phyloP scores from a whole-genome alignment of 1,140 invertebrate species.

The Orchestia grillus region DNA sequence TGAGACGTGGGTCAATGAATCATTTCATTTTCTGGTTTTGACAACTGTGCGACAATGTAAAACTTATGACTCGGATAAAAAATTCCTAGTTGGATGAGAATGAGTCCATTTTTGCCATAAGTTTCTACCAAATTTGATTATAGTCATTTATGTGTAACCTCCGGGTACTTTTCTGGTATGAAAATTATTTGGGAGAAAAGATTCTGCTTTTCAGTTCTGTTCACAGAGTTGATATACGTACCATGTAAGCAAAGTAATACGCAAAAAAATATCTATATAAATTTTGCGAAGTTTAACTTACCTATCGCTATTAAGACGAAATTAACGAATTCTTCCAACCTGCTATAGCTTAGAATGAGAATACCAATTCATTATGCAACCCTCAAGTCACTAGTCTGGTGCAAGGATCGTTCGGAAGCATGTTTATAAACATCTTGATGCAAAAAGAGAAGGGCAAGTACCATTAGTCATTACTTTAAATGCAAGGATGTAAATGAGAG shows the following conservation, averaged over 20 bases:
- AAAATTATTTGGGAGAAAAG: not conserved
- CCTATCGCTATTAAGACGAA: not conserved
- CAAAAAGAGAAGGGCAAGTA: not conserved
- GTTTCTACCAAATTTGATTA: not conserved
- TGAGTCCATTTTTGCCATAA: too few species aligned
- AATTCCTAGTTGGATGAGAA: too few species aligned
- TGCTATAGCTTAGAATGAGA: not conserved
- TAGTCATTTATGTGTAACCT: not conserved
- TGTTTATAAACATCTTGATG: not conserved
- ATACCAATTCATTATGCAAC: not conserved
- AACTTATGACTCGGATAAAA: not conserved
- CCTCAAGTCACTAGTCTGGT: not conserved
- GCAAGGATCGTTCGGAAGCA: not conserved
- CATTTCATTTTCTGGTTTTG: not conserved
- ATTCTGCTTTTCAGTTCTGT: not conserved
- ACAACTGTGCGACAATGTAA: not conserved
- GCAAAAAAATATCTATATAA: not conserved
- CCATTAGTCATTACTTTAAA: conserved; percentile 35
- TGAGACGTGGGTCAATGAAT: not conserved
- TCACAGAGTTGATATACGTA: not conserved
- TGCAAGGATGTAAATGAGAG: conserved; percentile 29
- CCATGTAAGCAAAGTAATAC: not conserved
- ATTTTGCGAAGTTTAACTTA: not conserved
- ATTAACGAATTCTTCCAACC: not conserved
- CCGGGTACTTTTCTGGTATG: not conserved